A percentile compares a stretch with the other conserved stretches of the same genome.
phyloP scores from a whole-genome alignment of 2,113 vertebrate species.

The Phalacrocorax aristotelis region DNA sequence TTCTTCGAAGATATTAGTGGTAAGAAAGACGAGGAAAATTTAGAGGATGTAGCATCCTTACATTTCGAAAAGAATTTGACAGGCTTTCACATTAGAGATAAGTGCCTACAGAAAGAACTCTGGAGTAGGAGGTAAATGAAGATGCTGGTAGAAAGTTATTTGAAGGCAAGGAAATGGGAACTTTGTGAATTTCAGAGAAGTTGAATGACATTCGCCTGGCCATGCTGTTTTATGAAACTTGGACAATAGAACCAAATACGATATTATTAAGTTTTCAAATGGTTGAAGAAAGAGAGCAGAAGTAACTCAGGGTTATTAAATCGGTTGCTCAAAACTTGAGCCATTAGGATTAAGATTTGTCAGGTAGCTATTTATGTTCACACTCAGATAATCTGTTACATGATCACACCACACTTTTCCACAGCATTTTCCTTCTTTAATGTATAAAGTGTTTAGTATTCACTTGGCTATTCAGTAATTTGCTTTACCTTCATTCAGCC shows the following conservation, averaged over 20 bases:
- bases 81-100: conserved; percentile 22
- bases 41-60: conserved; percentile 36
- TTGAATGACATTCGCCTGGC: neutral
- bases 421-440: neutral
- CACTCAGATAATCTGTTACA: neutral
- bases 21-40: conserved; percentile 56
- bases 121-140: conserved; percentile 11
- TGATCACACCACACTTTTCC: neutral
- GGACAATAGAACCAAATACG: neutral
- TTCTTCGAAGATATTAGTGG: conserved; percentile 55
- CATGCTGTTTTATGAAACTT: neutral
- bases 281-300: neutral
- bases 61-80: conserved; percentile 50
- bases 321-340: neutral
- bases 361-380: neutral
- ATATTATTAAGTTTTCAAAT: neutral
- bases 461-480: neutral
- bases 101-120: neutral
- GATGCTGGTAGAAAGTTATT: neutral
- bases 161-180: neutral
- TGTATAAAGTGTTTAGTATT: neutral
- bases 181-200: neutral
- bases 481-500: neutral
- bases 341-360: neutral
- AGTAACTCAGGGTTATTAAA: neutral